Percentiles rank a stretch among this genome's conserved stretches.
phyloP scores from a whole-genome alignment of 2,113 vertebrate species.

The Dasyornis broadbenti region DNA sequence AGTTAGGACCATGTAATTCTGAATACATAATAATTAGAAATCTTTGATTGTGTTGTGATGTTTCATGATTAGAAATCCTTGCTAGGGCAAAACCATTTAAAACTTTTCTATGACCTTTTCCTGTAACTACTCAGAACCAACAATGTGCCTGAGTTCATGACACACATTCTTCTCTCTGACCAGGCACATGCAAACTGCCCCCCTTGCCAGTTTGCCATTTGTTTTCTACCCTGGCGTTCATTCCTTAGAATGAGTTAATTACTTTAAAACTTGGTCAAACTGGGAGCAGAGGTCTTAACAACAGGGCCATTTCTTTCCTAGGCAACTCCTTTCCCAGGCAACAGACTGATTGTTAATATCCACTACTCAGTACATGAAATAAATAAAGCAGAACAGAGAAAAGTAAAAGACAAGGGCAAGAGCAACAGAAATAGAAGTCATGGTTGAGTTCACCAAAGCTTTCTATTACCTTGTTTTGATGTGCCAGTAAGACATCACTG shows the following conservation, averaged over 20 bases:
- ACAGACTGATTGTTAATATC: background rate
- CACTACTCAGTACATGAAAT: background rate
- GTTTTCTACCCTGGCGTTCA: background rate
- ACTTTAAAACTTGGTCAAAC: background rate
- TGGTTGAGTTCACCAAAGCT: background rate
- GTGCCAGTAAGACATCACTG: background rate
- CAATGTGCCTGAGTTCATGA: background rate
- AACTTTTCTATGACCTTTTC: background rate
- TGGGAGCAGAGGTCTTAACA: background rate
- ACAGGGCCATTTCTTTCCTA: background rate
- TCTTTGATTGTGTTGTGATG: background rate
- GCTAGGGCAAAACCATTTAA: background rate
- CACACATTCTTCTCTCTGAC: background rate
- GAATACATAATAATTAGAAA: background rate
- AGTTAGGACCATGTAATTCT: background rate
- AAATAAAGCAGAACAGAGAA: background rate
- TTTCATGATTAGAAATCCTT: background rate
- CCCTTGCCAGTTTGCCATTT: background rate
- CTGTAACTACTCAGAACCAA: background rate
- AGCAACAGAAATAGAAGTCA: background rate
- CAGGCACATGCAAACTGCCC: background rate
- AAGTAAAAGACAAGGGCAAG: background rate
- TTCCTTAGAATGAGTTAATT: background rate
- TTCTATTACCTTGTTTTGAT: background rate
- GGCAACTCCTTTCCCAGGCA: background rate